Conservation (phyloP, 2,797 vertebrate species). For the Sebastes nivosus region DNA sequence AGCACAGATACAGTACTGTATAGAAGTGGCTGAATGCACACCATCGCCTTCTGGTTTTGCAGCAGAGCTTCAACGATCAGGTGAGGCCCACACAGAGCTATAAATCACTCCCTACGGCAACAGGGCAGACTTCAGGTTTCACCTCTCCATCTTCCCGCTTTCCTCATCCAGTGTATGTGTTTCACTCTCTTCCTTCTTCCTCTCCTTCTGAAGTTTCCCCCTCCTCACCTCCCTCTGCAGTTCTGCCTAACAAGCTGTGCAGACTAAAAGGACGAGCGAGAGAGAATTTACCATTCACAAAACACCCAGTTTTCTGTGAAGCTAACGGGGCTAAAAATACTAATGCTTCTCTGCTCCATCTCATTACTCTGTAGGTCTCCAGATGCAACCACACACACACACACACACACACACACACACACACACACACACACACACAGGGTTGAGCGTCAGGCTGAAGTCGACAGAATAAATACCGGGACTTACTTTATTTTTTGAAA, state of each 20-base stretch:
- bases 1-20: background rate
- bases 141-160: background rate
- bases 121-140: background rate
- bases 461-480: background rate
- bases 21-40: background rate
- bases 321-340: constrained; percentile 66
- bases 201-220: constrained; percentile 4
- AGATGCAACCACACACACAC: background rate
- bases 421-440: background rate
- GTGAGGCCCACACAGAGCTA: background rate
- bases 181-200: background rate
- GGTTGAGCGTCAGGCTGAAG: background rate
- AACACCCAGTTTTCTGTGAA: constrained; percentile 48
- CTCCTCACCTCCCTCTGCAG: constrained; percentile 2
- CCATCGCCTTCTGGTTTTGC: constrained; percentile 1
- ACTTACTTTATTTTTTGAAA: background rate
- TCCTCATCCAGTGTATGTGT: constrained; percentile 3
- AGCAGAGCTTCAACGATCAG: background rate
- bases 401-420: background rate
- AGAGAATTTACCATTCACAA: constrained; percentile 60
- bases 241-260: constrained; percentile 46
- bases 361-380: constrained; percentile 54
- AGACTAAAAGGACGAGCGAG: constrained; percentile 40
- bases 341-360: constrained; percentile 48
- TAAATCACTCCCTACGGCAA: constrained; percentile 14